Evolutionary conservation across 1,140 invertebrate genomes (phyloP), one percentile per base, ranked within the genome.

Genomic region (Ylistrum balloti): DNA sequence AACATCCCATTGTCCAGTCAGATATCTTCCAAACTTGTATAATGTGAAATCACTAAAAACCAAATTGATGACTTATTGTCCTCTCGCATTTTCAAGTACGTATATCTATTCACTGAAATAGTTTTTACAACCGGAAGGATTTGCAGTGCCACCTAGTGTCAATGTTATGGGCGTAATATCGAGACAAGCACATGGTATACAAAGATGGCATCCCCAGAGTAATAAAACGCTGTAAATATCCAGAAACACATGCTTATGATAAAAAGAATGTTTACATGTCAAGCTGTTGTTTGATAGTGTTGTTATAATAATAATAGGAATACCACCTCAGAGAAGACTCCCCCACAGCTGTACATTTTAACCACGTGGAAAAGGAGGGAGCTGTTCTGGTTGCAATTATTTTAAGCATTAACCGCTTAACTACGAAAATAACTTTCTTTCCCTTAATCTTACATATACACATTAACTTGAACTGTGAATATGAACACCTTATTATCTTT

Each of bases 191-290:
- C 56, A 28, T 74, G 56, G 2, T 74, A 74, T 74, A 74, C 22
- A 74, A 74, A 74, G 56, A 74, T 74, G 56, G 56, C 56, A 74
- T 74, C 56, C 56, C 13, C n/a, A n/a, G n/a, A 74, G 56, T 74
- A 74, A 74, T 74, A 74, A 74, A 74, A n/a, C 17, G n/a, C 22
- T 74, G 56, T 74, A 74, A 74, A 74, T 74, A 74, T 74, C 56
- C 22, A 74, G 56, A 74, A 74, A 74, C 56, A 74, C 56, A 74
- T 74, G 56, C 56, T 74, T 74, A 74, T 74, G 56, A 74, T 74
- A 74, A 74, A 74, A 74, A 74, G 56, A 74, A 74, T 74, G 56
- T 74, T 74, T 74, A 74, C 56, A 74, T 74, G 56, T 74, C 22
- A 74, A 74, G 56, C 56, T 74, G 56, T 9, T 74, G 56, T 74